A percentile compares a stretch with the other conserved stretches of the same genome.
These are phyloP conservation scores for Cataglyphis cursor DNA, from an alignment of 2,888 invertebrate genomes.

Conservation along the genomic window DNA sequence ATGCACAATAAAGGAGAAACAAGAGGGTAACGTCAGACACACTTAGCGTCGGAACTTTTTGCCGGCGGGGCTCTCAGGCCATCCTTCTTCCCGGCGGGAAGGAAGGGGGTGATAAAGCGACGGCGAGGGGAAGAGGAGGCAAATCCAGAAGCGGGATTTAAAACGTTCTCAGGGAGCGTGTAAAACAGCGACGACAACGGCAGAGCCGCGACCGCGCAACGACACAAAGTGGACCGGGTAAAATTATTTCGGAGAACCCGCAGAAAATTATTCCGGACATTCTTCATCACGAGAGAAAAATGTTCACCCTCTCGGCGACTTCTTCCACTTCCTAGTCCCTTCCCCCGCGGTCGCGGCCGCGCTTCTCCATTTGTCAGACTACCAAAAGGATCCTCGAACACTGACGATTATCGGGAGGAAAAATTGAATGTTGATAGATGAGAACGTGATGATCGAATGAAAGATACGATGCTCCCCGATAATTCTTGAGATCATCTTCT, in stretches of 20 bases:
- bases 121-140: conserved; percentile 35
- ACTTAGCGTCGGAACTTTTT: conserved; percentile 75
- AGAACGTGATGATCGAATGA: conserved; percentile 38
- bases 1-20: conserved; percentile 75
- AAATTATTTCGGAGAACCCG: conserved; percentile 65
- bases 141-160: conserved; percentile 74
- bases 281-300: conserved; percentile 56
- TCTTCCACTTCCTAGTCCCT: neutral
- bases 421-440: conserved; percentile 54
- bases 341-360: neutral
- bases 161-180: conserved; percentile 70
- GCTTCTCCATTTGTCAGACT: conserved; percentile 37
- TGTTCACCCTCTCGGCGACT: conserved; percentile 48
- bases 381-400: conserved; percentile 28
- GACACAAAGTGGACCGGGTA: conserved; percentile 53
- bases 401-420: conserved; percentile 7
- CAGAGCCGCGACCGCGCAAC: conserved; percentile 47
- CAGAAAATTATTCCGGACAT: conserved; percentile 64
- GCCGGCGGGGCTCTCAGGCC: conserved; percentile 47
- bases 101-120: conserved; percentile 45
- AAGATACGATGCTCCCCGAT: conserved; percentile 14
- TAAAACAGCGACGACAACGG: conserved; percentile 70
- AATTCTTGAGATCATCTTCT: conserved; percentile 5
- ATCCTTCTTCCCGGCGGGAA: conserved; percentile 67
- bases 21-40: conserved; percentile 75